These are phyloP conservation scores for Pelecanoides urinatrix DNA, from an alignment of 2,113 vertebrate genomes.

Conservation along the genomic window DNA sequence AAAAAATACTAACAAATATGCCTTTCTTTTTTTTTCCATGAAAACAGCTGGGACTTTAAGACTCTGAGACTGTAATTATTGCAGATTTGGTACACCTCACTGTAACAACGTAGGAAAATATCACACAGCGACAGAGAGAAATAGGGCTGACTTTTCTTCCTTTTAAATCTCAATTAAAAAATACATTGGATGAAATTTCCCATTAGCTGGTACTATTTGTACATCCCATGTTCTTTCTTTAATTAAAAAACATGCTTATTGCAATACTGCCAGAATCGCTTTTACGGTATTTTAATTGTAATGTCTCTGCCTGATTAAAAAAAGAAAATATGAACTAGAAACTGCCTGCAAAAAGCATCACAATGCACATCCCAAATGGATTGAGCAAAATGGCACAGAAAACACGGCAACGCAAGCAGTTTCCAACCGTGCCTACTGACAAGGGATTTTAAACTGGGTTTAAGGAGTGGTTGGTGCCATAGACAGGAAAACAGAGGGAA, in stretches of 20 bases:
- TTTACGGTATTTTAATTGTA: conserved; percentile 83
- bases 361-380: conserved; percentile 7
- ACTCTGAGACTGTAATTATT: conserved; percentile 46
- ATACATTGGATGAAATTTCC: conserved; percentile 72
- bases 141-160: neutral
- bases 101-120: conserved; percentile 16
- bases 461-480: neutral
- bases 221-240: conserved; percentile 74
- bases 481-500: neutral
- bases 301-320: conserved; percentile 81
- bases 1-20: neutral
- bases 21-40: neutral
- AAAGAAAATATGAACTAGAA: conserved; percentile 80
- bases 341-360: conserved; percentile 29
- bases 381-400: conserved; percentile 32
- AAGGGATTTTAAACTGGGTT: neutral
- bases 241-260: conserved; percentile 83
- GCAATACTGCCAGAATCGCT: conserved; percentile 76
- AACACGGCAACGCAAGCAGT: neutral
- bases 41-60: neutral
- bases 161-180: conserved; percentile 76
- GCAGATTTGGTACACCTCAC: conserved; percentile 44
- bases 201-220: conserved; percentile 72
- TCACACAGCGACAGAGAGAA: neutral
- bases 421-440: neutral